Evolutionary conservation across 2,113 vertebrate species (phyloP), one percentile per base, ranked within the genome.

Genomic region (Silurus glanis): DNA sequence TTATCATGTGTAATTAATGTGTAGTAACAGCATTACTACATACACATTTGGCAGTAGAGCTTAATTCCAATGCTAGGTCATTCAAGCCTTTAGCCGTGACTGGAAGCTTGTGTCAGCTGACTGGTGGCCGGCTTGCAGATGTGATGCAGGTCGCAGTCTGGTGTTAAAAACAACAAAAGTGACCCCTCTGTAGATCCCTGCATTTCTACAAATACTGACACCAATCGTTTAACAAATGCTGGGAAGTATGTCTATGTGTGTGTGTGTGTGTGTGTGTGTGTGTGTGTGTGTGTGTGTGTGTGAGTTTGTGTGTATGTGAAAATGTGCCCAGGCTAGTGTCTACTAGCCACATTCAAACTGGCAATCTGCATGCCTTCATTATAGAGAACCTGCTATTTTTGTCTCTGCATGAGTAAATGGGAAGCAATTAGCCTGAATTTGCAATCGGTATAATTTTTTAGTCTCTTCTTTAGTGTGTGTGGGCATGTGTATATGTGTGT

Each of bases 391-490:
- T 95, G 93, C 95, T 95, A 95, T 95, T 95, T 95, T 93, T 92
- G 93, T 94, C 94, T 82, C 87, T 83, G 71, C 92, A 91, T 87
- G 90, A 92, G 92, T 91, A 93, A 94, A 95, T 94, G 93, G 93
- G 93, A 95, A 95, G 93, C 93, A 94, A 95, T 95, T 94, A 95
- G 92, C 94, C 92, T 93, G 93, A 93, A 93, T 94, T 37, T 93
- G 93, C 89, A 91, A 92, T 90, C 92, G 89, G 93, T 92, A 93
- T 94, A 91, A 87, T 91, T 94, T 95, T 94, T 93, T 91, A 93
- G 91, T 85, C 93, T 90, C 89, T 89, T 91, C 86, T 89, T 91
- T 90, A 87, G 89, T 92, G 90, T 91, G 84, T 92, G 90, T 25
- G 81, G 28, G 49, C 25, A 23, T 45, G 84, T 67, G 62, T 78